Evolutionary conservation across 2,113 vertebrate species (phyloP).

Genomic region (Lanius collurio): DNA sequence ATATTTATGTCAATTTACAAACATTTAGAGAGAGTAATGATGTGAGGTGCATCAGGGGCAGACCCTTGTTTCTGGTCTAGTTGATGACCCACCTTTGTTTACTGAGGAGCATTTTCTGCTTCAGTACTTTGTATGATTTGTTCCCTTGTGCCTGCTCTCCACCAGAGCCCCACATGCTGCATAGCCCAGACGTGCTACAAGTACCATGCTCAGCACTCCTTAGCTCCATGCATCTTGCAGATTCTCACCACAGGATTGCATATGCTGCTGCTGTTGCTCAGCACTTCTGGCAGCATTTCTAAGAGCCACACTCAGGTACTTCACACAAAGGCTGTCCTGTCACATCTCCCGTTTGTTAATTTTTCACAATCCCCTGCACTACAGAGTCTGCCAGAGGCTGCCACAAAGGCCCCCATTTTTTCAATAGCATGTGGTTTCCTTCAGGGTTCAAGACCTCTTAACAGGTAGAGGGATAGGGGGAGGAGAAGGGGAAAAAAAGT

Average conservation of each 20-base stretch:
- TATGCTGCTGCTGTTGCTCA: neutral
- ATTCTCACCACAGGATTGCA: neutral
- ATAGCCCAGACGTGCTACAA: rapidly evolving
- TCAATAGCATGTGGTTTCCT: neutral
- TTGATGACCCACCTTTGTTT: rapidly evolving
- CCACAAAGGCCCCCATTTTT: neutral
- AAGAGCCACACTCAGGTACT: rapidly evolving
- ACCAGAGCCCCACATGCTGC: neutral
- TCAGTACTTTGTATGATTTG: neutral
- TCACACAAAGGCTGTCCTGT: neutral
- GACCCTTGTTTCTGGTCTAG: neutral
- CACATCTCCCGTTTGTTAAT: neutral
- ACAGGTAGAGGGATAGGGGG: neutral
- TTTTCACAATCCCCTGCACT: neutral
- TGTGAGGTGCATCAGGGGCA: neutral
- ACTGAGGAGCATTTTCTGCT: neutral
- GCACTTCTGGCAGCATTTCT: neutral
- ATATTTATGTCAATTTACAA: neutral
- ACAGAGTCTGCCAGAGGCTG: neutral
- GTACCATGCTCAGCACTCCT: neutral
- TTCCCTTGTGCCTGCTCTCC: neutral
- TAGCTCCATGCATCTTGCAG: neutral
- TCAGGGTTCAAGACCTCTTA: neutral
- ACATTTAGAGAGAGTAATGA: neutral
- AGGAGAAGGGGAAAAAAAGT: neutral